These are phyloP conservation scores for Pogonocichla stellata DNA, from an alignment of 2,113 vertebrate genomes.

Conservation along the genomic window DNA sequence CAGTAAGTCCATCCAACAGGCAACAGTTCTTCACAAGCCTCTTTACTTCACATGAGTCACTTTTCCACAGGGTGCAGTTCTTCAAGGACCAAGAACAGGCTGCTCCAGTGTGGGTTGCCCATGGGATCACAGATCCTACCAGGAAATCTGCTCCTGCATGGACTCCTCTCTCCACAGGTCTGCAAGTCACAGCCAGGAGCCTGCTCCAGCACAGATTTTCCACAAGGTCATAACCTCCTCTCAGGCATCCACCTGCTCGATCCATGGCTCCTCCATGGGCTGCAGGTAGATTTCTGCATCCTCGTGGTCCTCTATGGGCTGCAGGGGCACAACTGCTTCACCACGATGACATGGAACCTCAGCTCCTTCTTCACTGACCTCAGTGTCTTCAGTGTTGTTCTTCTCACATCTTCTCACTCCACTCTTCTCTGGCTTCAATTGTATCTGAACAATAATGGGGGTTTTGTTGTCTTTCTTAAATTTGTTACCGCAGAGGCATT, in stretches of 20 bases:
- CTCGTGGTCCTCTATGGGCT: rapidly evolving
- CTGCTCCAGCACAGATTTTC: not conserved
- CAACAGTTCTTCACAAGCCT: not conserved
- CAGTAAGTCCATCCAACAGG: not conserved
- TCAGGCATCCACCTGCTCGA: not conserved
- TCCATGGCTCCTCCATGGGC: not conserved
- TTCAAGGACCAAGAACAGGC: too few species aligned
- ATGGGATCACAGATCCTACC: not conserved
- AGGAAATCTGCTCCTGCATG: not conserved
- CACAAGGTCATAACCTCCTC: not conserved
- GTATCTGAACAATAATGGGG: not conserved
- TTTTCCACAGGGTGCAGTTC: not conserved
- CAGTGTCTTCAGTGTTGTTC: too few species aligned
- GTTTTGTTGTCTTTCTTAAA: not conserved
- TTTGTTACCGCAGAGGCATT: rapidly evolving
- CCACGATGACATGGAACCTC: not conserved
- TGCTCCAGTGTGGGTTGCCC: not conserved
- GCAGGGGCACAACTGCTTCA: not conserved
- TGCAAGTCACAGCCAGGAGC: too few species aligned
- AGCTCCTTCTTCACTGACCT: not conserved
- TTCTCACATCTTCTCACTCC: not conserved
- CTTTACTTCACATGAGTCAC: not conserved
- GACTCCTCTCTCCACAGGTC: not conserved
- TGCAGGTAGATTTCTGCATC: not conserved
- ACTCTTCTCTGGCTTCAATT: rapidly evolving